Conservation (phyloP, 2,797 vertebrate species). For the Rachycentron canadum region DNA sequence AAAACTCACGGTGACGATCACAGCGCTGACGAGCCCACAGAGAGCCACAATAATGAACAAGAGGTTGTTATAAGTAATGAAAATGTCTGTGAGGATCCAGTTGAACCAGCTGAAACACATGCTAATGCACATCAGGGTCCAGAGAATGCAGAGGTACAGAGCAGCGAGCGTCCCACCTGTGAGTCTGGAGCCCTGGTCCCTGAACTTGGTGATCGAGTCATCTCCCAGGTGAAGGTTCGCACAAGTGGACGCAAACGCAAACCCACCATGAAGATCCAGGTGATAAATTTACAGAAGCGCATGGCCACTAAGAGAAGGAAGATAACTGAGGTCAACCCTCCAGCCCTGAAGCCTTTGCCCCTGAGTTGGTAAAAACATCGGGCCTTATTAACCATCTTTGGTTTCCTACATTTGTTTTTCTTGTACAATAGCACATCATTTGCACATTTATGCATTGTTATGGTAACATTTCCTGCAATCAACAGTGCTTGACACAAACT, state of each 20-base stretch:
- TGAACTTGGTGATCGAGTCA: background rate
- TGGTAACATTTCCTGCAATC: background rate
- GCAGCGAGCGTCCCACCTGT: background rate
- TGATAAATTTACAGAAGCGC: constrained; percentile 69
- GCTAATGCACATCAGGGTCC: background rate
- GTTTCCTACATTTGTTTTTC: background rate
- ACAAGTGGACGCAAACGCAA: constrained; percentile 73
- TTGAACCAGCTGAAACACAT: background rate
- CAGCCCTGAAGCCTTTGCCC: constrained; percentile 37
- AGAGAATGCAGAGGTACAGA: background rate
- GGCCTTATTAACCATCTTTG: background rate
- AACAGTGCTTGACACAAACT: background rate
- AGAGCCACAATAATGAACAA: background rate
- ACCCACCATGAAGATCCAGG: constrained; percentile 77
- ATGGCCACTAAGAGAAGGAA: constrained; percentile 56
- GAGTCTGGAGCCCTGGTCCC: background rate
- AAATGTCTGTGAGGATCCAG: background rate
- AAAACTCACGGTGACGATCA: constrained; percentile 53
- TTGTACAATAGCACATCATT: background rate
- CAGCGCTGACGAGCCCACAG: background rate
- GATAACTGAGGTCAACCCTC: constrained; percentile 8
- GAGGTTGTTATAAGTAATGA: constrained; percentile 11
- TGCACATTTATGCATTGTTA: background rate
- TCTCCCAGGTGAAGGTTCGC: constrained; percentile 51
- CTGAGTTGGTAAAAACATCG: constrained; percentile 57